Conservation (phyloP, 2,888 invertebrate genomes). For the Acrobasis repandana region DNA sequence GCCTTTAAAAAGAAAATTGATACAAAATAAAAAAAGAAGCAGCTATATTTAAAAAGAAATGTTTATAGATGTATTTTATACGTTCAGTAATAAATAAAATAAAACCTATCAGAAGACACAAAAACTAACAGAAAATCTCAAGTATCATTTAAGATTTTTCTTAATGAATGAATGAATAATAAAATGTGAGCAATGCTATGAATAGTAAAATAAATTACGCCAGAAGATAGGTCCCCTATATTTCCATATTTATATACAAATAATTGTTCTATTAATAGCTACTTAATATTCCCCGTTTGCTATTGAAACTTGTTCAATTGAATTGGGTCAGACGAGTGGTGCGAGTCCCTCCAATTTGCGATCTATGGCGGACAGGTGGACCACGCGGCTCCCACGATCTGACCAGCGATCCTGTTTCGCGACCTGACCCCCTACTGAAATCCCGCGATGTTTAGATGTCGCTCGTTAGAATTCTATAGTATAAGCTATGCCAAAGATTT, state of each 20-base stretch:
- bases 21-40: too few species aligned
- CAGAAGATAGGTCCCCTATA: neutral
- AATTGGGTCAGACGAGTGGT: conserved; percentile 23
- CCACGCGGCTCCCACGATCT: conserved; percentile 44
- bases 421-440: conserved; percentile 38
- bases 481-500: too few species aligned
- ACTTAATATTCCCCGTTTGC: conserved; percentile 17
- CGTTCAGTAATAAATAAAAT: too few species aligned
- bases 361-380: conserved; percentile 54
- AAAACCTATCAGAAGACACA: too few species aligned
- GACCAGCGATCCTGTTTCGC: conserved; percentile 44
- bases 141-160: too few species aligned
- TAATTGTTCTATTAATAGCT: conserved; percentile 16
- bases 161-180: too few species aligned
- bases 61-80: too few species aligned
- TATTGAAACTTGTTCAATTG: conserved; percentile 14
- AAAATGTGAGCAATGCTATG: too few species aligned
- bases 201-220: too few species aligned
- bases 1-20: too few species aligned
- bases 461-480: neutral
- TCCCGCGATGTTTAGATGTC: conserved; percentile 5
- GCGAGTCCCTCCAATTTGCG: conserved; percentile 38
- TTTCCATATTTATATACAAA: neutral
- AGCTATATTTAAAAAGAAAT: too few species aligned
- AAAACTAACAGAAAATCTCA: too few species aligned